Conservation (phyloP, 2,888 invertebrate genomes). For the Pyrrhosoma nymphula region DNA sequence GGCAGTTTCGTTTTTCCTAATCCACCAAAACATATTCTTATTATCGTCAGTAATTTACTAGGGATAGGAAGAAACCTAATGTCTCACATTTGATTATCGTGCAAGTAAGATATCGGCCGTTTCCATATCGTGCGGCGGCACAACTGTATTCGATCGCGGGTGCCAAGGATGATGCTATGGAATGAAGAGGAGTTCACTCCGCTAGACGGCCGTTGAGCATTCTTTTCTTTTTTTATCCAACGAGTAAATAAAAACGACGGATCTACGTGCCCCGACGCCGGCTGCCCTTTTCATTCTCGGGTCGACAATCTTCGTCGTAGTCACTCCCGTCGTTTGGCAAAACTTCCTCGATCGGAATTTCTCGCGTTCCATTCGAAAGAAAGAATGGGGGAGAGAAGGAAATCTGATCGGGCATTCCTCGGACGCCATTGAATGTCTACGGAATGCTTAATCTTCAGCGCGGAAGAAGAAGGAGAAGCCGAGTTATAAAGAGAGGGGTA, state of each 20-base stretch:
- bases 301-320: neutral
- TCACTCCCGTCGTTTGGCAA: neutral
- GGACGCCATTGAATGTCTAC: conserved; percentile 3
- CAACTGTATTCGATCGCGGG: neutral
- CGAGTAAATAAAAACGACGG: neutral
- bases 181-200: neutral
- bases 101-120: too few species aligned
- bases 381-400: neutral
- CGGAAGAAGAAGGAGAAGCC: neutral
- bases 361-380: conserved; percentile 41
- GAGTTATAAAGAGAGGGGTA: neutral
- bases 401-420: conserved; percentile 30
- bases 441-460: conserved; percentile 11
- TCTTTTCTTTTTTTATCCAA: neutral
- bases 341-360: conserved; percentile 37
- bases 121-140: neutral
- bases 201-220: neutral
- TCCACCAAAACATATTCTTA: too few species aligned
- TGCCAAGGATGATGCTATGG: neutral
- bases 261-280: neutral
- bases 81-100: too few species aligned
- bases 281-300: neutral
- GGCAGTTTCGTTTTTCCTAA: too few species aligned
- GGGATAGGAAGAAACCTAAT: too few species aligned
- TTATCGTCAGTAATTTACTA: too few species aligned